Conservation (phyloP, 2,113 vertebrate species). For the Hippolais icterina region DNA sequence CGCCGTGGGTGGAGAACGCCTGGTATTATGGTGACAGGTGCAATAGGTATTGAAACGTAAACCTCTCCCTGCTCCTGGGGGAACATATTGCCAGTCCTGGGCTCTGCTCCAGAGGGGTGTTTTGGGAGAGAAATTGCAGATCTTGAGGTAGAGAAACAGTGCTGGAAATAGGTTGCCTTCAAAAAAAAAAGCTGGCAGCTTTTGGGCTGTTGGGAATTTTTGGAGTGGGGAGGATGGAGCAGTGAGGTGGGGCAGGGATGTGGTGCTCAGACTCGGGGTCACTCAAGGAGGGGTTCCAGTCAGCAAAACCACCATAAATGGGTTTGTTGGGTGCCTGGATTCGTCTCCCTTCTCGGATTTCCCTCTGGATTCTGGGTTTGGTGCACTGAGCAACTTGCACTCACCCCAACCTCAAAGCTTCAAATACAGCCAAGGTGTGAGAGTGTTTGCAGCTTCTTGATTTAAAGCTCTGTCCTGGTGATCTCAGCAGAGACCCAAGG, state of each 20-base stretch:
- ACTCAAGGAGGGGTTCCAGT: background rate
- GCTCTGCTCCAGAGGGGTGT: conserved; percentile 43
- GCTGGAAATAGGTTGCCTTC: conserved; percentile 41
- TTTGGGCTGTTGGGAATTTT: background rate
- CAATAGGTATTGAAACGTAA: conserved; percentile 59
- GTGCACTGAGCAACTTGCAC: background rate
- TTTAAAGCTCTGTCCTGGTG: fast-evolving
- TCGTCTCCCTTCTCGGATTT: fast-evolving
- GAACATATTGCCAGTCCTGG: conserved; percentile 51
- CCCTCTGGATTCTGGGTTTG: background rate
- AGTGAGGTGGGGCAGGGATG: background rate
- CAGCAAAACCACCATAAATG: background rate
- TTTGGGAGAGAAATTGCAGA: conserved; percentile 30
- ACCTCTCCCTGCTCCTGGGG: conserved; percentile 3
- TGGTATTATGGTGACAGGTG: conserved; percentile 45
- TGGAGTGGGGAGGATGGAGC: background rate
- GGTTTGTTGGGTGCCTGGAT: background rate
- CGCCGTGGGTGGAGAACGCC: conserved; percentile 33
- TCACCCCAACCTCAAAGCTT: background rate
- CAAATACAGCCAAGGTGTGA: background rate
- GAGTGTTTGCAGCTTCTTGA: background rate
- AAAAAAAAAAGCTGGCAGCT: conserved; percentile 1
- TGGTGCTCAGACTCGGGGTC: background rate
- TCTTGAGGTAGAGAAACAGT: conserved; percentile 41
- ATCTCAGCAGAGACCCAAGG: background rate